These are phyloP conservation scores for Mantis religiosa DNA, from an alignment of 2,888 invertebrate species.

Conservation along the genomic window DNA sequence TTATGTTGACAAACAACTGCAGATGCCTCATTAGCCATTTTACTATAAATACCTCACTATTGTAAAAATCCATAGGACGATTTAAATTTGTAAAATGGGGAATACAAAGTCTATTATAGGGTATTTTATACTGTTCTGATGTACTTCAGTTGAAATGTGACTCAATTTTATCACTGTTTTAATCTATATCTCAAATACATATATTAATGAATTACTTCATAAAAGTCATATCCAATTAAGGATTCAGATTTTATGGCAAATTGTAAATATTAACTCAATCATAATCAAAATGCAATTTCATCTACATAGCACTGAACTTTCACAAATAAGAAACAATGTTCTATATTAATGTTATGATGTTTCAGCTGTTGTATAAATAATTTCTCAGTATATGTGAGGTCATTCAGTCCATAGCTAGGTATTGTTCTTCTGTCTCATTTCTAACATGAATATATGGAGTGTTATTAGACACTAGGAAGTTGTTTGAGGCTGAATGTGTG, in stretches of 20 bases:
- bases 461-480: not conserved
- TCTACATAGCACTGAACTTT: not conserved
- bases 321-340: not conserved
- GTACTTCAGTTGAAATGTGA: not conserved
- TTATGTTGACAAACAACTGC: too few species aligned
- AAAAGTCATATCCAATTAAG: not conserved
- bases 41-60: not conserved
- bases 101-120: not conserved
- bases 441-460: not conserved
- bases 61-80: not conserved
- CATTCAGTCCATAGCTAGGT: not conserved
- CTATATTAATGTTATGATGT: not conserved
- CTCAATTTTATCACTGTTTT: not conserved
- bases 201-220: not conserved
- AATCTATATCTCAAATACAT: not conserved
- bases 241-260: not conserved
- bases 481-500: not conserved
- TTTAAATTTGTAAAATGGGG: not conserved
- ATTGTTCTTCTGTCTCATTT: not conserved
- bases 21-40: too few species aligned
- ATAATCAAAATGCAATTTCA: not conserved
- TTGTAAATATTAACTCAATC: not conserved
- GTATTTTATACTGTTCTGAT: not conserved
- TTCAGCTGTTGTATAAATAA: not conserved
- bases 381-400: not conserved